Base-by-base conservation (phyloP, 2,888 invertebrate genomes). In the Leptinotarsa tumamoca region DNA sequence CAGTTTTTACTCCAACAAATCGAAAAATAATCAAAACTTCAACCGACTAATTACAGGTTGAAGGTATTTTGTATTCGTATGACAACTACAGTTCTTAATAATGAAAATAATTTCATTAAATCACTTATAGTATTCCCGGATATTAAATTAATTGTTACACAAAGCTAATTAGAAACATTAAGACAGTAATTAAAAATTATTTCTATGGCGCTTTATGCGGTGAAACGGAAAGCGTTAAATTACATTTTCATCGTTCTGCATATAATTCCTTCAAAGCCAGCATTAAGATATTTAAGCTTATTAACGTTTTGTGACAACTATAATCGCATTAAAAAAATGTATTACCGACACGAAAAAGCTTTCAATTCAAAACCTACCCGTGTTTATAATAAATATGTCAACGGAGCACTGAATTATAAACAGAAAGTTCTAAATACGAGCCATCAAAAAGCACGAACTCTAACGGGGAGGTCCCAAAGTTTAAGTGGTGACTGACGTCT, bases 371-470 rank as follows among this genome's bases (percentile, higher is more conserved):
- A 73, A 70, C 50, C 68, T 66, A 68, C 71, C 67, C 73, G 49
- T 76, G 76, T 76, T 76, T 73, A 73, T 73, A 76, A 76, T 76
- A 76, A 76, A 76, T 76, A 76, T 67, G 76, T 76, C 76, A 69
- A 66, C 56, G n/a, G 68, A 56, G 33, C 73, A 71, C 50, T 76
- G 54, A 74, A 76, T 76, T 76, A 71, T 76, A 74, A 71, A 73
- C 58, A 66, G 33, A 63, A 63, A 23, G 33, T 51, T 72, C 68
- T 54, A 23, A 68, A 66, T 63, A 63, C 18, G 58, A 49, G 58
- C 49, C 58, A 70, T 49, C 15, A 70, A 70, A 70, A 23, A 43
- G 49, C 58, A 70, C 50, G 43, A 56, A 68, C 21, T 61, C 58
- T 58, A 43, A 14, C 21, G 58, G 43, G 27, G 33, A 70, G 70